phyloP scores from a whole-genome alignment of 2,888 invertebrate genomes.

The Eilema depressum region DNA sequence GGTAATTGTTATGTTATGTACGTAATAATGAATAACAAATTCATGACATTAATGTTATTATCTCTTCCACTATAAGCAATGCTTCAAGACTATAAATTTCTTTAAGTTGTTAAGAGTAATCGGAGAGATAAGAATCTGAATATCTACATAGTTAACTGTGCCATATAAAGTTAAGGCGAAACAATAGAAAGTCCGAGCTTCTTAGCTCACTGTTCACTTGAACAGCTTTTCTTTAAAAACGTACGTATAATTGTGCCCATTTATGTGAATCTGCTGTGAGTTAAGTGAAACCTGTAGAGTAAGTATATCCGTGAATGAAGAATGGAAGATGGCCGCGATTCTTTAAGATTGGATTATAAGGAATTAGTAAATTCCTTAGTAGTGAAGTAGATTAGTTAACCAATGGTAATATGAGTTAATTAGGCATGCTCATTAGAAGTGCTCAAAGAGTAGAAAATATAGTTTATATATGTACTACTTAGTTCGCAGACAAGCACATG shows the following conservation, averaged over 20 bases:
- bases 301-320: not conserved
- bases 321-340: not conserved
- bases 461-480: too few species aligned
- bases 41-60: slow-evolving; percentile 8
- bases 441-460: too few species aligned
- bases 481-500: too few species aligned
- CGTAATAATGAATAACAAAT: not conserved
- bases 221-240: not conserved
- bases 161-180: slow-evolving; percentile 24
- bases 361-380: not conserved
- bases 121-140: slow-evolving; percentile 14
- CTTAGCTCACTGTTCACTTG: slow-evolving; percentile 8
- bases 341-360: not conserved
- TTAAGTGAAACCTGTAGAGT: not conserved
- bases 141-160: slow-evolving; percentile 26
- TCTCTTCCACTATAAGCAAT: not conserved
- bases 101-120: slow-evolving; percentile 11
- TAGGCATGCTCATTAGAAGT: too few species aligned
- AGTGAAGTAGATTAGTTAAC: too few species aligned
- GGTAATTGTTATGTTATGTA: not conserved
- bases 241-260: slow-evolving; percentile 2
- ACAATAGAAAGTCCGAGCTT: slow-evolving; percentile 28
- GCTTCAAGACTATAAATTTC: slow-evolving; percentile 8
- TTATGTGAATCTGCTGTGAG: not conserved
- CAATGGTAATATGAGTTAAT: too few species aligned